Conservation (phyloP, 2,888 invertebrate species). For the Amiota communis region DNA sequence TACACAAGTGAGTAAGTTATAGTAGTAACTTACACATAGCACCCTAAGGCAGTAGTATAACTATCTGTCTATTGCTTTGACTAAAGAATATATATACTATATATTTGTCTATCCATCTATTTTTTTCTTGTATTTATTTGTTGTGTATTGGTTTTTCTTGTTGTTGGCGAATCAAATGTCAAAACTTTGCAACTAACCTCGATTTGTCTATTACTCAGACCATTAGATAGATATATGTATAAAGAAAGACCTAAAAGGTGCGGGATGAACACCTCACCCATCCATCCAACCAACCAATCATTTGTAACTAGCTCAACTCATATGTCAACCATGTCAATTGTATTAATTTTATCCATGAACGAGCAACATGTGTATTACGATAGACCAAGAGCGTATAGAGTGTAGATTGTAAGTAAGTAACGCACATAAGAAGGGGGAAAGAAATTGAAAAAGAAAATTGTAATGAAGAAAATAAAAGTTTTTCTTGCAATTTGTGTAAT, state of each 20-base stretch:
- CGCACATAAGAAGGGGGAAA: not conserved
- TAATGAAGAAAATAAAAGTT: not conserved
- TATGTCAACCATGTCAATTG: conserved; percentile 29
- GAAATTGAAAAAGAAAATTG: not conserved
- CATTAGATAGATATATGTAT: not conserved
- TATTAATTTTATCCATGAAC: conserved; percentile 27
- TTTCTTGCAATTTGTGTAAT: conserved; percentile 1
- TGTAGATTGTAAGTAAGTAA: not conserved
- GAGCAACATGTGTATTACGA: not conserved
- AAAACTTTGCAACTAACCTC: conserved; percentile 28
- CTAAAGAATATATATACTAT: not conserved
- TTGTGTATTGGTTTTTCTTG: conserved; percentile 1
- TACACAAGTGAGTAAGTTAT: too few relatives aligned
- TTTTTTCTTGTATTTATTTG: not conserved
- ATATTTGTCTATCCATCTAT: not conserved
- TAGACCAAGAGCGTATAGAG: not conserved
- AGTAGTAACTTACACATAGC: not conserved
- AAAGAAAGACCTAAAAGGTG: not conserved
- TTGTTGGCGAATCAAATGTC: conserved; percentile 26
- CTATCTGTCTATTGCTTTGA: not conserved
- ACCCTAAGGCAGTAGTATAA: not conserved
- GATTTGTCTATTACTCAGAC: not conserved
- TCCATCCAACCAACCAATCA: too few relatives aligned
- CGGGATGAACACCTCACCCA: not conserved
- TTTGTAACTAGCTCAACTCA: conserved; percentile 4